phyloP scores from a whole-genome alignment of 2,113 vertebrate genomes.

The Acanthochromis polyacanthus region DNA sequence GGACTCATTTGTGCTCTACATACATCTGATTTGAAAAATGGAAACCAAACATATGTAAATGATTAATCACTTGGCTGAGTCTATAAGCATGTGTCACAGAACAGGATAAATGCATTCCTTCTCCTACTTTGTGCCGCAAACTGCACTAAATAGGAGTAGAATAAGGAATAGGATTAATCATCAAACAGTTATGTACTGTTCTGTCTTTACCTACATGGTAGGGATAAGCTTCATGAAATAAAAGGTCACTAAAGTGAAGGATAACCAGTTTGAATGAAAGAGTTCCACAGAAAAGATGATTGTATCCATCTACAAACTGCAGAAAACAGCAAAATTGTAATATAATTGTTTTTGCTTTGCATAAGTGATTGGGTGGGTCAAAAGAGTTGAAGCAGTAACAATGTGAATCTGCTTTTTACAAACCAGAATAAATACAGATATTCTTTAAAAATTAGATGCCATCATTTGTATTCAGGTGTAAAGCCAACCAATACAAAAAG shows the following conservation, averaged over 20 bases:
- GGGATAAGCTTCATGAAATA: constrained; percentile 18
- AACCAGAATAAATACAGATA: background rate
- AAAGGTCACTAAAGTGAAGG: background rate
- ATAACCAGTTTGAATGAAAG: constrained; percentile 1
- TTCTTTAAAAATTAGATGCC: background rate
- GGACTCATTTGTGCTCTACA: constrained; percentile 13
- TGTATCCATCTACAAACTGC: background rate
- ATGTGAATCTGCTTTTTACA: background rate
- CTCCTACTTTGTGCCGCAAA: background rate
- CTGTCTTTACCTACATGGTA: constrained; percentile 15
- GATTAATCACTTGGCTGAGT: constrained; percentile 45
- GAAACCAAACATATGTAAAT: constrained; percentile 58
- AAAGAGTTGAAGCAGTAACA: background rate
- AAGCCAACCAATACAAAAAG: background rate
- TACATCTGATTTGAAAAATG: constrained; percentile 52
- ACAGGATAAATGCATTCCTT: constrained; percentile 7
- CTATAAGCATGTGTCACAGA: constrained; percentile 28
- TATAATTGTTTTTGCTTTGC: too few relatives aligned
- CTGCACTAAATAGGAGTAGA: constrained; percentile 4
- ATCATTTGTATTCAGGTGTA: background rate
- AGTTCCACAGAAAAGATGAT: constrained; percentile 3
- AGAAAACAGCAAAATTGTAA: background rate
- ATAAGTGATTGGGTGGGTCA: background rate
- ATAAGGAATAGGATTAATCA: background rate
- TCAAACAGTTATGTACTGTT: background rate